Base-by-base conservation (phyloP, 1,140 invertebrate species). In the Drosophila yakuba region DNA sequence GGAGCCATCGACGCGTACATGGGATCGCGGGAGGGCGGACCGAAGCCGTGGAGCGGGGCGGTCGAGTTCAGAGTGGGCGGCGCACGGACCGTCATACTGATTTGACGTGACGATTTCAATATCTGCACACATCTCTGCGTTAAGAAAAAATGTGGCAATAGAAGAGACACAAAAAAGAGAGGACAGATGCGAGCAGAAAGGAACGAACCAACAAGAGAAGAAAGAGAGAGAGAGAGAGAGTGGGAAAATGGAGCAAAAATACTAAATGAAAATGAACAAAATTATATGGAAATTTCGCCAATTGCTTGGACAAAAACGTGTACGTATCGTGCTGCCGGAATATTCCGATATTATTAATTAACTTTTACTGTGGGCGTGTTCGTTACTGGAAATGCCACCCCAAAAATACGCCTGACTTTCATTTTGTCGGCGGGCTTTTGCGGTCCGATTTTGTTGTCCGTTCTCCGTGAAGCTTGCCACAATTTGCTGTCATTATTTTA, bases 71-170 rank as follows among this genome's bases (percentile, higher is more conserved):
- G 84, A 76, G 85, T 91, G 38, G 94, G 93, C 41, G 95, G 95
- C 59, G 96, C 96, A 39, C 96, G 95, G 64, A 98, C 96, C 50
- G 97, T 96, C 95, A 98, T 96, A 84, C 96, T 97, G 73, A 98
- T 93, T 78, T 96, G 96, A 74, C 96, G 95, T 92, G 96, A 97
- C 41, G 97, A 96, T 93, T 97, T 97, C 81, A 97, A 94, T 95
- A 98, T 97, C 97, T 97, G 94, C 56, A 93, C 92, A 92, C 92
- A 92, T 92, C 91, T 92, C 92, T 92, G 91, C 81, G 81, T 92
- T 89, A 92, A 90, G 91, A 92, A 91, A 92, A 92, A 92, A 91
- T 92, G 81, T 92, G 91, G 90, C 90, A 92, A 92, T 92, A 91
- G 91, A 92, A 92, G 85, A 91, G 86, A 91, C 85, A 91, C 83